Percentiles rank a stretch among this genome's conserved stretches.
Evolutionary conservation across 2,888 invertebrate genomes (phyloP).

Genomic region (Tanypteryx hageni): DNA sequence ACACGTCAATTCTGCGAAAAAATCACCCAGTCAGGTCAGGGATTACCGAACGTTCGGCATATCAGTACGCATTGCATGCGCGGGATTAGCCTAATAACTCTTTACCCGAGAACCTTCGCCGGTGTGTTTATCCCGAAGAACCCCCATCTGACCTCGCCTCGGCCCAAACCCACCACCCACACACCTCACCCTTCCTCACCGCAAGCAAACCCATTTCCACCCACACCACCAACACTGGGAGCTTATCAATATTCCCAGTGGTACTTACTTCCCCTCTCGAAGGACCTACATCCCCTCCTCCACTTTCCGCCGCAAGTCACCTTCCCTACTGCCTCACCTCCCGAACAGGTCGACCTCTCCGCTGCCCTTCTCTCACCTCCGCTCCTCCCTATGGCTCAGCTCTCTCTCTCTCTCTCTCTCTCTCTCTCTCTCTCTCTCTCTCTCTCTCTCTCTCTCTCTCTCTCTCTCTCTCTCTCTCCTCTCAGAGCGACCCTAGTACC

Average conservation of each 20-base stretch:
- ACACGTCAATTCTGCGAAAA: constrained; percentile 1
- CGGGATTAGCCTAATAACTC: constrained; percentile 61
- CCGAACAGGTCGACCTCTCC: constrained; percentile 22
- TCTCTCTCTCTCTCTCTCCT: neutral
- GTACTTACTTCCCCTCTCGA: constrained; percentile 30
- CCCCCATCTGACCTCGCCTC: neutral
- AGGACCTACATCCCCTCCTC: constrained; percentile 9
- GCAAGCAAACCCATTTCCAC: neutral
- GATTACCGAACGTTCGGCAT: constrained; percentile 26
- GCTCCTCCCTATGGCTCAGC: neutral
- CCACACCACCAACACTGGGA: constrained; percentile 7
- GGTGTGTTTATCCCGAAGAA: neutral
- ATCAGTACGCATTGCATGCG: constrained; percentile 61
- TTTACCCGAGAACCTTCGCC: neutral
- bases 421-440: no score
- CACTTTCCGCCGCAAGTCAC: neutral
- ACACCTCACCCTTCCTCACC: neutral
- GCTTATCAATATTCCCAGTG: constrained; percentile 61
- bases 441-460: neutral
- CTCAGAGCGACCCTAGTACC: neutral
- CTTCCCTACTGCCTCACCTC: constrained; percentile 22
- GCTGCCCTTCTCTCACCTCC: neutral
- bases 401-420: no score
- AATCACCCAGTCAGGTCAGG: neutral
- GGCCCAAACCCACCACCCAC: neutral